Base-by-base conservation (phyloP, 1,140 invertebrate genomes). In the Dreissena rostriformis region DNA sequence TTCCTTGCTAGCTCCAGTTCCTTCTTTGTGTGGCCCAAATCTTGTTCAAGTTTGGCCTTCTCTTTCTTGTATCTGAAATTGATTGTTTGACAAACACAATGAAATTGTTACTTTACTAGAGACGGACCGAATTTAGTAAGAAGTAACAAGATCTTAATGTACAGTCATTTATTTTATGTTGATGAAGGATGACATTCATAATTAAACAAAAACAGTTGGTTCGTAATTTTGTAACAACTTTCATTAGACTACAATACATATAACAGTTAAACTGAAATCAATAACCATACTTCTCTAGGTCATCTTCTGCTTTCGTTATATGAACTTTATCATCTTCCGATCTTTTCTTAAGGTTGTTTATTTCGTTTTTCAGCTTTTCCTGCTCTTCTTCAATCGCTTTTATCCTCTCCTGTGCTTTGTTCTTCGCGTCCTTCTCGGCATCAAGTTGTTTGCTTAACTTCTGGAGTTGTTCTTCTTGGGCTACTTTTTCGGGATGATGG, bases 1-100 rank as follows among this genome's bases (percentile, higher is more conserved):
- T 65, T 72, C 28, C 26, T 81, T 7, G 79, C 79, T 39, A 81
- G 39, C 51, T 81, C 79, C 15, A 81, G 70, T 66, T 81, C 79
- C 29, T 81, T 81, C 26, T 4, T 81, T 11, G 79, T 81, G 26
- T 49, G 53, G 15, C 26, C 61, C 51, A 81, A 53, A 4, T 39
- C 73, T 12, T 81, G 66, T 29, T 81, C 79, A 19, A 57, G 19
- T 24, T 68, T 19, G 67, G 71, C 79, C 22, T 81, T 81, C 22
- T 81, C 79, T 26, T 68, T 67, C 55, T 73, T 81, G 10, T 17
- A 53, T 66, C 79, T 81, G 53, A 39, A 71, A 77, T 19, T 61
- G 57, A 5, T 39, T 19, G 52, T 63, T 11, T 15, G 52, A 72
- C 0, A 4, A 52, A 19, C 29, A 19, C 17, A 51, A 49, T n/a